Base-by-base conservation (phyloP, 2,113 vertebrate species). In the Cyanoliseus patagonus region DNA sequence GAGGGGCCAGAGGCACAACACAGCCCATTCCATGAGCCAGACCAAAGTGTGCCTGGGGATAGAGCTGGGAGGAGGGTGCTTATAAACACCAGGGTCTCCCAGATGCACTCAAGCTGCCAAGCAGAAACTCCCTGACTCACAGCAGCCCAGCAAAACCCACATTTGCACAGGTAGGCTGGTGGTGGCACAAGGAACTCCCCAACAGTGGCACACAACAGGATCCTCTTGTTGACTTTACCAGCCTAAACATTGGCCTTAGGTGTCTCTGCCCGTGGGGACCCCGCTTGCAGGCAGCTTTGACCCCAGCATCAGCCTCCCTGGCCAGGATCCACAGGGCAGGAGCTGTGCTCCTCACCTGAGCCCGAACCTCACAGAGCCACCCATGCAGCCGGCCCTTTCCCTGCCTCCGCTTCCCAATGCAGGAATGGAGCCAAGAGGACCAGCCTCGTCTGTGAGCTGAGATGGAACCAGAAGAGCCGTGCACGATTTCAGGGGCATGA, bases 341-440 rank as follows among this genome's bases (percentile, higher is more conserved):
- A 75, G 41, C 33, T 1, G 2, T 30, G 39, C 44, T 80, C 59
- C 82, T 85, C 37, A 6, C 51, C 68, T 61, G 24, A 80, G n/a
- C 22, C 46, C 41, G 42, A 14, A 37, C 17, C 49, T 77, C 1
- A 33, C 55, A 69, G 46, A 68, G 46, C 46, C 53, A 59, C 17
- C 31, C 35, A 18, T 7, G 35, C 27, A 37, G 76, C 17, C 27
- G 9, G 55, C 13, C 59, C 35, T 8, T 28, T 25, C 74, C 2
- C 1, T 31, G 30, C 25, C 44, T 67, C 77, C 0, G 0, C 14
- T 47, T 70, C 37, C 63, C 49, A 10, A 6, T 2, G 7, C 0
- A 0, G 25, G 39, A 39, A 42, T 42, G 24, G 20, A 75, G 30
- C 33, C 19, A 33, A 35, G 44, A 35, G 31, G 52, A 46, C 11